Percentiles rank a stretch among this genome's conserved stretches.
phyloP scores from a whole-genome alignment of 2,113 vertebrate species.

The Apteryx mantelli region DNA sequence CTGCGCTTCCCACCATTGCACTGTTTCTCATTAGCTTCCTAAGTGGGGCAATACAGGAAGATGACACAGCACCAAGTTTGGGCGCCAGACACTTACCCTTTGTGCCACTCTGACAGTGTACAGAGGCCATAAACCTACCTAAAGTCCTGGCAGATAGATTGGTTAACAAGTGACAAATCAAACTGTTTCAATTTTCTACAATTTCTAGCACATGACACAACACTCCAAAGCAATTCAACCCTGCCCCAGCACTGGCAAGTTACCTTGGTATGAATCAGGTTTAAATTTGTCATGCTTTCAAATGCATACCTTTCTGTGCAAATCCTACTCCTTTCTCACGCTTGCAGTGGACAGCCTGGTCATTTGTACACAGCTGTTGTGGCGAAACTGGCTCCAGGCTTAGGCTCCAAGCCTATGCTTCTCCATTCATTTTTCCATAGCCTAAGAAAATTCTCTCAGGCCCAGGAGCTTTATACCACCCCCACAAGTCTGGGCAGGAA shows the following conservation, averaged over 20 bases:
- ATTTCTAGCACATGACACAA: slow-evolving; percentile 5
- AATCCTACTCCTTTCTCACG: slow-evolving; percentile 59
- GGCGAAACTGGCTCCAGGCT: background rate
- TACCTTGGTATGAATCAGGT: slow-evolving; percentile 32
- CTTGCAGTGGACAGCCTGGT: background rate
- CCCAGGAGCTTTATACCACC: background rate
- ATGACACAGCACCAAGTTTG: background rate
- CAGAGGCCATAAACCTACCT: background rate
- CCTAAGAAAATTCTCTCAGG: slow-evolving; percentile 11
- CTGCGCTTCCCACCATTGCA: background rate
- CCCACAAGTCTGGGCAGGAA: slow-evolving; percentile 33
- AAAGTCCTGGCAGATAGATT: background rate
- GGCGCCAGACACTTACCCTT: background rate
- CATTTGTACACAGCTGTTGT: slow-evolving; percentile 6
- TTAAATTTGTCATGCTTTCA: background rate
- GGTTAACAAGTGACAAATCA: background rate
- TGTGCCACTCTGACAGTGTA: background rate
- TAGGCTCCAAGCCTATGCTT: background rate
- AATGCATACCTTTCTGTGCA: slow-evolving; percentile 5
- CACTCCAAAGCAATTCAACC: background rate
- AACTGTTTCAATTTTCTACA: background rate
- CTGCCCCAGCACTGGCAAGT: background rate
- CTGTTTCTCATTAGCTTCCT: background rate
- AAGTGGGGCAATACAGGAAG: background rate
- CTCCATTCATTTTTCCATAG: background rate